Conservation (phyloP, 2,888 invertebrate species). For the Brenthis ino region DNA sequence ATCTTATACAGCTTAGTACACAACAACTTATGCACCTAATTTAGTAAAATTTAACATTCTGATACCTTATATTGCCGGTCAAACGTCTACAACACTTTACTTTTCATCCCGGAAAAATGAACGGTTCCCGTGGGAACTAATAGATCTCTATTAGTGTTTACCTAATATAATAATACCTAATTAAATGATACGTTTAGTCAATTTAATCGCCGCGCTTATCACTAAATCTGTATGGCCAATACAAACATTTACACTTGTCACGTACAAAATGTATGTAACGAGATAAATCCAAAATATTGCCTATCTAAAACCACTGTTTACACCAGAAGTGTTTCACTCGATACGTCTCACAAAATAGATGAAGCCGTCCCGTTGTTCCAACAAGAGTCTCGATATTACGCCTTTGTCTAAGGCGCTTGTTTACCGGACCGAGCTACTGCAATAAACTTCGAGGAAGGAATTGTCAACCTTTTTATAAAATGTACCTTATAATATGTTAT, state of each 20-base stretch:
- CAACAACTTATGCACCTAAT: no score
- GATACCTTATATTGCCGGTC: no score
- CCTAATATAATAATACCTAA: no score
- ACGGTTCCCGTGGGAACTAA: no score
- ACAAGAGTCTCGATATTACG: constrained; percentile 41
- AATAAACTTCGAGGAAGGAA: constrained; percentile 25
- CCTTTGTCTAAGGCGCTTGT: constrained; percentile 40
- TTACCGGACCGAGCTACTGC: constrained; percentile 30
- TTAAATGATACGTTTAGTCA: no score
- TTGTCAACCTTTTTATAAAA: constrained; percentile 7
- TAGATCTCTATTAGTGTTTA: no score
- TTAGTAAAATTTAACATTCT: no score
- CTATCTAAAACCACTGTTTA: constrained; percentile 11
- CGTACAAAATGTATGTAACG: neutral
- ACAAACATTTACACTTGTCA: neutral
- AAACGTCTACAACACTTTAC: no score
- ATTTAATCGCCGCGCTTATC: no score
- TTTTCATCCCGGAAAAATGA: no score
- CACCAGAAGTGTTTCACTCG: constrained; percentile 23
- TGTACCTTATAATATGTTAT: neutral
- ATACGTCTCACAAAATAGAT: constrained; percentile 32
- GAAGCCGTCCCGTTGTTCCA: constrained; percentile 31
- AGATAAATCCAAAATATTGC: neutral
- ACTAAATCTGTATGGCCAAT: no score
- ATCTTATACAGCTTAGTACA: no score